Evolutionary conservation across 2,888 invertebrate genomes (phyloP), one percentile per base, ranked within the genome.

Genomic region (Polylopha cassiicola): DNA sequence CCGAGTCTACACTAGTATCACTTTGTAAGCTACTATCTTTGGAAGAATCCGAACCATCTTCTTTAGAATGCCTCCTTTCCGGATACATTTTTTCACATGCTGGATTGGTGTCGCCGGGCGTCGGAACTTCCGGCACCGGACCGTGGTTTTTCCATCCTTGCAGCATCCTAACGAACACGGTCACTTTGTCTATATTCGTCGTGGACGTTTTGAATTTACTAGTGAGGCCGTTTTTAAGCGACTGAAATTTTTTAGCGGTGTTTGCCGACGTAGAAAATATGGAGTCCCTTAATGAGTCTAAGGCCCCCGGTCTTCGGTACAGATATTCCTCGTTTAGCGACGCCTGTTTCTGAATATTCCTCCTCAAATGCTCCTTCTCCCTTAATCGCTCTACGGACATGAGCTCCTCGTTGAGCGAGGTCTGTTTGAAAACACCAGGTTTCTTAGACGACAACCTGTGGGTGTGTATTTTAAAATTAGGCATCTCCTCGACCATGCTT

Each of bases 1-100:
- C 96, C 1, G 95, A 95, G 71, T 97, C 97, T 18, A 96, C 94
- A 76, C 95, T 95, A 1, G 96, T 96, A 65, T 97, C 97, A 70
- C 95, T 95, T 75, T 96, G 96, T 43, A 96, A 87, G 67, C 95
- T 95, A 67, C 95, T 93, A 57, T 94, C 94, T 75, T 94, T 94
- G 2, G 94, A 94, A 3, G 94, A 94, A 65, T 94, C 94, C 0
- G 95, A 95, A 7, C 95, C 95, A 57, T 95, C 95, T 73, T 95
- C 95, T 50, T 91, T 90, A 0, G 95, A 95, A 58, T 91, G 90
- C 34, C 95, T 88, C 39, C 95, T 84, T 61, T 93, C 94, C 50
- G 75, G 79, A 44, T 68, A 74, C 41, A 58, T 63, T 58, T 87
- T 87, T 24, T 86, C 85, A 54, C 51, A 73, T 39, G 60, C 67